Conservation (phyloP, 2,113 vertebrate genomes). For the Sceloporus undulatus region DNA sequence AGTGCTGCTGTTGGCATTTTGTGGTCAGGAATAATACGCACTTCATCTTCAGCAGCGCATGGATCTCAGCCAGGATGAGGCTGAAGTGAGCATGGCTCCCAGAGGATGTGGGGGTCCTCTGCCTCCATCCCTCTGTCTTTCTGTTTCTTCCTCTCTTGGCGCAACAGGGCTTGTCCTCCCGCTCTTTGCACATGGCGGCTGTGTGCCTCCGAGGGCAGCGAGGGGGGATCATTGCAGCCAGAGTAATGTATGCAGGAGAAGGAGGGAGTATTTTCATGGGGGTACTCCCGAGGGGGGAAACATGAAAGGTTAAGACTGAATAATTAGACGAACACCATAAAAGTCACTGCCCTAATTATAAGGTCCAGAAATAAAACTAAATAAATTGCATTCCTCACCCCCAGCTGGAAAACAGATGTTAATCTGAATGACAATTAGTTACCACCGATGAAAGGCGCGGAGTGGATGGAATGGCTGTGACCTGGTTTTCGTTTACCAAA, state of each 20-base stretch:
- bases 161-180: background rate
- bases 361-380: conserved; percentile 49
- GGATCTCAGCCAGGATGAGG: background rate
- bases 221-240: background rate
- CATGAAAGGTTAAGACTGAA: background rate
- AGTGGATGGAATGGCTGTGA: conserved; percentile 23
- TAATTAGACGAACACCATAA: background rate
- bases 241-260: background rate
- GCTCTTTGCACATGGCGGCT: too few relatives aligned
- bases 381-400: conserved; percentile 32
- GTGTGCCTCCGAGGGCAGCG: too few relatives aligned
- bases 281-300: background rate
- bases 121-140: too few relatives aligned
- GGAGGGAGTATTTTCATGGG: background rate
- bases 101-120: too few relatives aligned
- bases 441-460: background rate
- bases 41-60: background rate
- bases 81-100: background rate
- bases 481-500: conserved; percentile 50
- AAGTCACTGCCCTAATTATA: conserved; percentile 29
- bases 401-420: conserved; percentile 47
- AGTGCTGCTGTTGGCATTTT: background rate
- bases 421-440: conserved; percentile 21
- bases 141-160: too few relatives aligned
- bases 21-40: background rate